Evolutionary conservation across 2,888 invertebrate genomes (phyloP).

Genomic region (Teinopalpus imperialis): DNA sequence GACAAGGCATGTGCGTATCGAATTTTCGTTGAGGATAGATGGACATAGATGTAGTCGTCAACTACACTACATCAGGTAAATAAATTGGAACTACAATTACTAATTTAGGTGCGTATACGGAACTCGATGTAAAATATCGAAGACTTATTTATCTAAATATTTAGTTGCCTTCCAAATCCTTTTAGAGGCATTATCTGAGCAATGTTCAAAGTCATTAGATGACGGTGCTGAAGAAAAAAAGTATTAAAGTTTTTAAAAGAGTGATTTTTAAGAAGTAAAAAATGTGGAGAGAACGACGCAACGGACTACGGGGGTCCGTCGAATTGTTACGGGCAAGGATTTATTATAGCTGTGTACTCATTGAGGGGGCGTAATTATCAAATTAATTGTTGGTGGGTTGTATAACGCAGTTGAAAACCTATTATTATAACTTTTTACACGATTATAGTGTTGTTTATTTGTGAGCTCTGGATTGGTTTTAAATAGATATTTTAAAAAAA

Average conservation of each 20-base stretch:
- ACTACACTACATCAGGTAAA: no score
- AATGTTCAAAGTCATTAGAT: conserved; percentile 21
- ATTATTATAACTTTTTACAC: no score
- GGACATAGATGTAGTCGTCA: no score
- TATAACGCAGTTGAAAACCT: not conserved
- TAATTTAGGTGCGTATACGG: no score
- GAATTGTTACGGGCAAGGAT: conserved; percentile 12
- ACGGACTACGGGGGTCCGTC: not conserved
- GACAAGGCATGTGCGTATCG: no score
- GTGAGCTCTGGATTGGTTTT: no score
- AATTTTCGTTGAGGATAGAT: no score
- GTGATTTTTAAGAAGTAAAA: conserved; percentile 16
- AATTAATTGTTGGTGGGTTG: not conserved
- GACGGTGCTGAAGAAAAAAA: conserved; percentile 16
- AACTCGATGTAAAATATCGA: not conserved
- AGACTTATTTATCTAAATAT: conserved; percentile 5
- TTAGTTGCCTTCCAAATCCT: conserved; percentile 16
- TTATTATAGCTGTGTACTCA: conserved; percentile 6
- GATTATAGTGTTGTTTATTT: no score
- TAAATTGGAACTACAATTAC: no score
- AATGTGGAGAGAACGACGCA: conserved; percentile 1
- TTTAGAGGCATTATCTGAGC: conserved; percentile 23
- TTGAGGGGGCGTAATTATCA: conserved; percentile 13
- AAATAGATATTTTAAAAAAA: no score
- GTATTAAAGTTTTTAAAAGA: conserved; percentile 6